Percentiles rank a stretch among this genome's conserved stretches.
Conservation (phyloP, 1,140 invertebrate genomes). For the Calliphora vicina region DNA sequence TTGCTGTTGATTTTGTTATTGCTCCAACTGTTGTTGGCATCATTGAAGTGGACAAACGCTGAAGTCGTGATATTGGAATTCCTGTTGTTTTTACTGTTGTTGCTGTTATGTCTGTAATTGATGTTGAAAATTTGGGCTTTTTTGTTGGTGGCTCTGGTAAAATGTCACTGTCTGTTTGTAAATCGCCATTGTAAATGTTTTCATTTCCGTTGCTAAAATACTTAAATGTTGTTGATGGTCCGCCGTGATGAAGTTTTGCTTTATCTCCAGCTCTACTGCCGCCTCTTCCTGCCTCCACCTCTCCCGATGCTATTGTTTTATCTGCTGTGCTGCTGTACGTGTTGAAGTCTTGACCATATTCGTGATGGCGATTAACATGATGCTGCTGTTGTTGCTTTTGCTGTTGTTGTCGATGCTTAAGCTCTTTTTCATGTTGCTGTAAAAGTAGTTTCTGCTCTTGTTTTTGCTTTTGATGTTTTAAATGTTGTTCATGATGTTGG, state of each 20-base stretch:
- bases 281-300: background rate
- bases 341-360: constrained; percentile 28
- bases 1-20: background rate
- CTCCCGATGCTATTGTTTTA: background rate
- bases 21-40: background rate
- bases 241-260: background rate
- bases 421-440: constrained; percentile 44
- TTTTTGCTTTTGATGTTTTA: constrained; percentile 57
- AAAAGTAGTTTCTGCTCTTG: constrained; percentile 44
- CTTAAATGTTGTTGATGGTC: constrained; percentile 14
- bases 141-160: constrained; percentile 61
- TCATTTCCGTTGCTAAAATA: constrained; percentile 35
- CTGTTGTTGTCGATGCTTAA: constrained; percentile 38
- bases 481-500: constrained; percentile 60
- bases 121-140: constrained; percentile 46
- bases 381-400: constrained; percentile 35
- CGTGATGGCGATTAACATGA: constrained; percentile 43
- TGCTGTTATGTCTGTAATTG: constrained; percentile 16
- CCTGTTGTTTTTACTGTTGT: constrained; percentile 27
- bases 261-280: background rate
- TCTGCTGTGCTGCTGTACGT: background rate
- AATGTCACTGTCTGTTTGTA: constrained; percentile 62
- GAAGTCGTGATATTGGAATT: background rate
- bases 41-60: background rate
- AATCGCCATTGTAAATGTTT: constrained; percentile 50